Base-by-base conservation (phyloP, 2,888 invertebrate genomes). In the Dynastes maya region DNA sequence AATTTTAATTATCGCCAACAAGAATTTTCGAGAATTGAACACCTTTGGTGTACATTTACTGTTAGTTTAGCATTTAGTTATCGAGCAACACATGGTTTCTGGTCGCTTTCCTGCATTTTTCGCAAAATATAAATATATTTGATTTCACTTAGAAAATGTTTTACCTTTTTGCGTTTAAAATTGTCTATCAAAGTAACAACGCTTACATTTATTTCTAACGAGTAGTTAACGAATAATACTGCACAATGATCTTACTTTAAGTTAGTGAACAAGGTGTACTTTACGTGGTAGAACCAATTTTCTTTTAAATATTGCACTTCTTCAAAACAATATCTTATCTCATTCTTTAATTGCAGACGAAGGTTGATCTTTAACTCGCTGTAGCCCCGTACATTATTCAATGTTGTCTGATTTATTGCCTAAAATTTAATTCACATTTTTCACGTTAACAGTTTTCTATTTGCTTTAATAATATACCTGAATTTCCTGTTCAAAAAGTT, bases 401-500 rank as follows among this genome's bases (percentile, higher is more conserved):
- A 29, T 13, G 80, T 80, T 27, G 75, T 76, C 51, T 77, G 67
- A 22, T 80, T 80, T 45, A 80, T 78, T 63, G 68, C 63, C 78
- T 80, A 65, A 2, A 22, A 75, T 58, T 13, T 27, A 55, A 68
- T 37, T 5, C 9, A 63, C 27, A 63, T 63, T 8, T 2, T 55
- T 16, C 1, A n/a, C 29, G 61, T 22, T 29, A 61, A 3, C 22
- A 61, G 27, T 8, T 27, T 2, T 32, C 1, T 32, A 63, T 55
- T 55, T 32, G 9, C 32, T 11, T 63, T 9, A 27, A 11, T 51
- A 22, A 63, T 29, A 22, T 40, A 78, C 78, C 79, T 79, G 65
- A 40, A 88, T 83, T 82, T 88, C 85, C 2, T 84, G 75, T 81
- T 87, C 86, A 72, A 88, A 86, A 78, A 82, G 84, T 78, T 84